Evolutionary conservation across 2,113 vertebrate genomes (phyloP).

Genomic region (Gymnobelideus leadbeateri): DNA sequence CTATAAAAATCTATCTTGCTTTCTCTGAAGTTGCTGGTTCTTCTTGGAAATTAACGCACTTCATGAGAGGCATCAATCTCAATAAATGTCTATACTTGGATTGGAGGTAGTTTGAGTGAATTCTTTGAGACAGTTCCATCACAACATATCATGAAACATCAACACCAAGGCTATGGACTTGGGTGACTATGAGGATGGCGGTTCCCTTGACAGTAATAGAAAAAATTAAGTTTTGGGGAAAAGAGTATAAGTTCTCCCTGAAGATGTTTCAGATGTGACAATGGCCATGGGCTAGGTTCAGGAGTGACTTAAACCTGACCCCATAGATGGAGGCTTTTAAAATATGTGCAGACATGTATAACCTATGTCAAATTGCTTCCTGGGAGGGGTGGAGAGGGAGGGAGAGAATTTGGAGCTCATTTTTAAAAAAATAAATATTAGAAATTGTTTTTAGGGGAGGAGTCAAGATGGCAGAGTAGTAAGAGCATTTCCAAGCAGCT

Average conservation of each 20-base stretch:
- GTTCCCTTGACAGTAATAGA: neutral
- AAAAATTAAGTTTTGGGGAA: neutral
- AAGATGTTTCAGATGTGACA: neutral
- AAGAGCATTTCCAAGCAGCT: no score
- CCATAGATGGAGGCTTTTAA: neutral
- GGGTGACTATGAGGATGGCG: neutral
- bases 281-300: neutral
- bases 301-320: neutral
- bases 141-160: no score
- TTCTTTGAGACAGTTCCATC: no score
- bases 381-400: no score
- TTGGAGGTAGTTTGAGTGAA: no score
- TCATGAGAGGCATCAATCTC: no score
- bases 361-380: neutral
- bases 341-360: neutral
- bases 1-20: no score
- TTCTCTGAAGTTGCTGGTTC: no score
- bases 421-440: neutral
- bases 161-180: neutral
- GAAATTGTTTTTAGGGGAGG: no score
- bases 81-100: no score
- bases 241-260: neutral
- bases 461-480: no score
- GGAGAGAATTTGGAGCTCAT: neutral
- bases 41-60: no score